These are phyloP conservation scores for Lophochroa leadbeateri DNA, from an alignment of 2,113 vertebrate species.

Conservation along the genomic window DNA sequence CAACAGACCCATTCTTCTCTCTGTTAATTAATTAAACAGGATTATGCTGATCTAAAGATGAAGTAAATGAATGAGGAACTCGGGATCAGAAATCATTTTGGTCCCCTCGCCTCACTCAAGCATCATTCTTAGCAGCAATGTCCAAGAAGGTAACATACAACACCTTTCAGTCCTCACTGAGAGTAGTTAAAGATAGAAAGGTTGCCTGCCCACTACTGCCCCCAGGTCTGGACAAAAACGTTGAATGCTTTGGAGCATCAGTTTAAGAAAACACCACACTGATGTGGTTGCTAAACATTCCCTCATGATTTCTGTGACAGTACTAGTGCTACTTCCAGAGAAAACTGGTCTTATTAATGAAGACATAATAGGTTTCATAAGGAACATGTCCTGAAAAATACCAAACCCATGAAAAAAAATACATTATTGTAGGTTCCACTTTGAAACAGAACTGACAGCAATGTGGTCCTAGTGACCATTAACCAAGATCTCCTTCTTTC, in stretches of 20 bases:
- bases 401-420: not conserved
- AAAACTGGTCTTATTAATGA: not conserved
- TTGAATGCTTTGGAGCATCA: not conserved
- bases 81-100: not conserved
- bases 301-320: not conserved
- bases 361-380: not conserved
- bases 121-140: not conserved
- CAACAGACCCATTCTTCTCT: not conserved
- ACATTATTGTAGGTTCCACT: not conserved
- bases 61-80: not conserved
- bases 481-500: not conserved
- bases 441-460: not conserved
- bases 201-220: not conserved
- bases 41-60: not conserved
- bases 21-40: not conserved
- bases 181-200: not conserved
- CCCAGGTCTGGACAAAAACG: not conserved
- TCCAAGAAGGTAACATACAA: not conserved
- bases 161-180: not conserved
- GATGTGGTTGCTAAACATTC: not conserved
- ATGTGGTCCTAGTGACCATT: not conserved
- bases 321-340: not conserved
- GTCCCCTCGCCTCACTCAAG: not conserved
- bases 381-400: not conserved
- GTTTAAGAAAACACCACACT: not conserved